Conservation (phyloP, 2,888 invertebrate genomes). For the Tupiocoris notatus region DNA sequence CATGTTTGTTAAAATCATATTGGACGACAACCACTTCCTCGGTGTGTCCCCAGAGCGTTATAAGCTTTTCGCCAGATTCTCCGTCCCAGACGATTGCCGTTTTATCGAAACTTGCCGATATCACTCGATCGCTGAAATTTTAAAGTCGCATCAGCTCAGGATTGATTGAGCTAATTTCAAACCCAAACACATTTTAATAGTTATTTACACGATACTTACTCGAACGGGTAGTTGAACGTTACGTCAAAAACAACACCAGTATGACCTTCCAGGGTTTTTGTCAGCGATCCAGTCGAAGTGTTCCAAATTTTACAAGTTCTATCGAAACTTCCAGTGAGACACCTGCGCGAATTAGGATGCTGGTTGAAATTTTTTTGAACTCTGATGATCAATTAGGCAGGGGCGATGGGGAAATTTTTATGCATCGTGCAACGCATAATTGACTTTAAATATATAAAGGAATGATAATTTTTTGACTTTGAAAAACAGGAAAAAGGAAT, state of each 20-base stretch:
- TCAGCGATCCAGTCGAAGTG: slow-evolving; percentile 67
- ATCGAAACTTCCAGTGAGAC: slow-evolving; percentile 80
- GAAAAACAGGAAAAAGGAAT: too few species aligned
- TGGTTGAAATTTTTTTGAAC: too few species aligned
- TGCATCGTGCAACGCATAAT: too few species aligned
- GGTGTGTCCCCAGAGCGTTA: slow-evolving; percentile 70
- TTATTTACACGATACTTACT: slow-evolving; percentile 58
- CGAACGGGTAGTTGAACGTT: slow-evolving; percentile 71
- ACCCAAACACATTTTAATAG: too few species aligned
- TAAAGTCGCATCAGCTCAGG: neutral
- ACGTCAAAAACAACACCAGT: slow-evolving; percentile 80
- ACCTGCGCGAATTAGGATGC: too few species aligned
- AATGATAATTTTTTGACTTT: too few species aligned
- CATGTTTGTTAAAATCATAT: slow-evolving; percentile 66
- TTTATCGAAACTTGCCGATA: slow-evolving; percentile 80
- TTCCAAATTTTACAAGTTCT: slow-evolving; percentile 80
- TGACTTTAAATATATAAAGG: too few species aligned
- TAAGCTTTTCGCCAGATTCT: slow-evolving; percentile 64
- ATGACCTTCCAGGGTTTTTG: slow-evolving; percentile 70
- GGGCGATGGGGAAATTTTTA: too few species aligned
- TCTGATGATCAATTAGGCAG: too few species aligned
- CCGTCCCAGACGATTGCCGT: slow-evolving; percentile 74
- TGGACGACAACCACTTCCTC: slow-evolving; percentile 71
- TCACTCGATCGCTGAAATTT: slow-evolving; percentile 63
- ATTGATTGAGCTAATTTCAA: too few species aligned